Evolutionary conservation across 2,797 vertebrate species (phyloP).

Genomic region (Neosilurus hyrtlii): DNA sequence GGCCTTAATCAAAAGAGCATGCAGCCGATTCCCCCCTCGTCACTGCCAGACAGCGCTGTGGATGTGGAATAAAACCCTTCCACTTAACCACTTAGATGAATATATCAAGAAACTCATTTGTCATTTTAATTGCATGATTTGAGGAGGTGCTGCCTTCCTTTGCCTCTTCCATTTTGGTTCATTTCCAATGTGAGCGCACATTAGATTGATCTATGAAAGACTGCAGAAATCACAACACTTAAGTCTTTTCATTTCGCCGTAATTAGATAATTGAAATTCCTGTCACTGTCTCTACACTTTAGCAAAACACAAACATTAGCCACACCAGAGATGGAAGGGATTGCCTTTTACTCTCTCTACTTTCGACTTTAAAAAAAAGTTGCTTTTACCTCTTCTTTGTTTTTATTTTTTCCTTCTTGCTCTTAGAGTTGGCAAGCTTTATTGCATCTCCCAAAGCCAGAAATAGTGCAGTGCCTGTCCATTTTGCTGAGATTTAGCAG

Average conservation of each 20-base stretch:
- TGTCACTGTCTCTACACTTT: slow-evolving; percentile 99
- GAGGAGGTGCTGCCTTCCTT: slow-evolving; percentile 96
- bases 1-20: slow-evolving; percentile 82
- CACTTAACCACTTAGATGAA: slow-evolving; percentile 99
- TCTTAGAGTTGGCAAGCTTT: slow-evolving; percentile 78
- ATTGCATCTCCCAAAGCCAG: slow-evolving; percentile 79
- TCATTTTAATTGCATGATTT: slow-evolving; percentile 98
- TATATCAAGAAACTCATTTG: slow-evolving; percentile 99
- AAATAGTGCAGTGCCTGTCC: slow-evolving; percentile 87
- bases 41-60: slow-evolving; percentile 84
- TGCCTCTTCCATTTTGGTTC: slow-evolving; percentile 94
- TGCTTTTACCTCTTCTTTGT: slow-evolving; percentile 61
- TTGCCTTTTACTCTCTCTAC: slow-evolving; percentile 75
- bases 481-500: slow-evolving; percentile 86
- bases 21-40: slow-evolving; percentile 75
- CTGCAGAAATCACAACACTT: slow-evolving; percentile 98
- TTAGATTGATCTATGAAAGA: slow-evolving; percentile 98
- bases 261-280: slow-evolving; percentile 99
- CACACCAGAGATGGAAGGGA: slow-evolving; percentile 77
- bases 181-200: slow-evolving; percentile 94
- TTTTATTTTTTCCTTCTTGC: slow-evolving; percentile 56
- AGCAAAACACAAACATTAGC: slow-evolving; percentile 79
- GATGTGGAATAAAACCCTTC: slow-evolving; percentile 94
- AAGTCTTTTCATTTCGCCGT: slow-evolving; percentile 99
- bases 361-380: slow-evolving; percentile 55